Evolutionary conservation across 2,888 invertebrate species (phyloP).

Genomic region (Micoletzkya japonica): DNA sequence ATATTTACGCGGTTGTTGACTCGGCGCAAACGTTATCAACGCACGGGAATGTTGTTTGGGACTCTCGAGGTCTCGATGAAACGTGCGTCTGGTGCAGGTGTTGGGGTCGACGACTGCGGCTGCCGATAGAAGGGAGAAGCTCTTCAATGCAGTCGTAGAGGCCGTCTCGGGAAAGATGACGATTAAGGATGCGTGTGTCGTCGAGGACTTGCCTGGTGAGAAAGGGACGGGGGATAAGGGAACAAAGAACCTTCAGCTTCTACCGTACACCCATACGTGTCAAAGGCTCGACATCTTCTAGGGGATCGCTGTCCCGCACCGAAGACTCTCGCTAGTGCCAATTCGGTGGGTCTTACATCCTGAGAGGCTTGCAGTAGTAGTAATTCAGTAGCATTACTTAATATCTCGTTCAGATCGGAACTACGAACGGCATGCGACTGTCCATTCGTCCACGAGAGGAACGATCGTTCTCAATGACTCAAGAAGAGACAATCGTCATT

Average conservation of each 20-base stretch:
- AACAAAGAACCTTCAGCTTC: conserved; percentile 7
- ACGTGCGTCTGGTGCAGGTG: too few species aligned
- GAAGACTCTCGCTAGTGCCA: background rate
- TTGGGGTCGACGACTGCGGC: background rate
- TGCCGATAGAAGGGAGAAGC: background rate
- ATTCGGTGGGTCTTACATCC: background rate
- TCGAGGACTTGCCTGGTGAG: conserved; percentile 19
- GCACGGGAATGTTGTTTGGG: too few species aligned
- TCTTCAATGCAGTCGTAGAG: conserved; percentile 21
- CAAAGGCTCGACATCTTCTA: conserved; percentile 26
- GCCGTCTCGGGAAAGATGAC: conserved; percentile 29
- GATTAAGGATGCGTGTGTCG: conserved; percentile 29
- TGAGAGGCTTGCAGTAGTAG: background rate
- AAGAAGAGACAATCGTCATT: background rate
- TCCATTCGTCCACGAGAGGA: background rate
- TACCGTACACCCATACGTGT: conserved; percentile 34
- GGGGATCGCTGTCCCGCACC: conserved; percentile 32
- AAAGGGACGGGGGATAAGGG: background rate
- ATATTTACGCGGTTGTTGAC: too few species aligned
- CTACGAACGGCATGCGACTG: background rate
- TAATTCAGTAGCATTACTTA: background rate
- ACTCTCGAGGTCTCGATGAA: too few species aligned
- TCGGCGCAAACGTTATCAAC: too few species aligned
- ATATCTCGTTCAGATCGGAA: background rate
- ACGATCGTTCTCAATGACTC: background rate